phyloP scores from a whole-genome alignment of 2,888 invertebrate species.

The Chaetoderma sp. region DNA sequence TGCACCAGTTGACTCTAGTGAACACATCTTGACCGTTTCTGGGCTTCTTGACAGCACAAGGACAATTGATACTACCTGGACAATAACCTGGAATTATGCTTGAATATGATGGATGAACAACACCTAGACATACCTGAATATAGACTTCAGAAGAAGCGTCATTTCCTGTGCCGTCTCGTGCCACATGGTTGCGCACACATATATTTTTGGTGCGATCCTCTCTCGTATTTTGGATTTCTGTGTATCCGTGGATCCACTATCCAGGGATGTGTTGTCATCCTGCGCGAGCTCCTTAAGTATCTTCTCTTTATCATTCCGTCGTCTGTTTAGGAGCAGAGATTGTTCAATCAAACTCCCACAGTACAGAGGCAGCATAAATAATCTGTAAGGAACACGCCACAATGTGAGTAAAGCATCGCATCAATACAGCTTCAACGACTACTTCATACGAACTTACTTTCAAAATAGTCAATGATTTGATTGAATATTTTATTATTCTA shows the following conservation, averaged over 20 bases:
- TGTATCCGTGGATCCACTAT: constrained; percentile 42
- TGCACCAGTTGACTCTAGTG: no score
- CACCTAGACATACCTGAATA: constrained; percentile 48
- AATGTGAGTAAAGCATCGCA: not conserved
- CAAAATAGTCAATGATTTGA: not conserved
- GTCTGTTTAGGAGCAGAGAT: constrained; percentile 90
- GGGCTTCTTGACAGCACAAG: no score
- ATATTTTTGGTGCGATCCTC: constrained; percentile 52
- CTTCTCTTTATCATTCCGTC: constrained; percentile 83
- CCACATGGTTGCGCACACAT: constrained; percentile 67
- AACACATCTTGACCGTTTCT: no score
- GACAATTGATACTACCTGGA: no score
- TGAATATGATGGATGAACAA: not conserved
- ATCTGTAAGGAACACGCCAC: constrained; percentile 61
- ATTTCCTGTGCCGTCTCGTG: constrained; percentile 64
- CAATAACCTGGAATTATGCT: no score
- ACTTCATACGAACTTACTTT: not conserved
- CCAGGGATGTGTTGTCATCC: constrained; percentile 42
- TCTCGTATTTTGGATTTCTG: constrained; percentile 41
- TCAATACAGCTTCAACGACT: not conserved
- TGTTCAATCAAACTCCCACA: constrained; percentile 91
- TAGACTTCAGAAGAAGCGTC: constrained; percentile 59
- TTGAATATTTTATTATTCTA: not conserved
- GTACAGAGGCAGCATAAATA: constrained; percentile 95
- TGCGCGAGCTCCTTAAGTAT: constrained; percentile 41